phyloP scores from a whole-genome alignment of 2,888 invertebrate genomes.

The Microctonus hyperodae region DNA sequence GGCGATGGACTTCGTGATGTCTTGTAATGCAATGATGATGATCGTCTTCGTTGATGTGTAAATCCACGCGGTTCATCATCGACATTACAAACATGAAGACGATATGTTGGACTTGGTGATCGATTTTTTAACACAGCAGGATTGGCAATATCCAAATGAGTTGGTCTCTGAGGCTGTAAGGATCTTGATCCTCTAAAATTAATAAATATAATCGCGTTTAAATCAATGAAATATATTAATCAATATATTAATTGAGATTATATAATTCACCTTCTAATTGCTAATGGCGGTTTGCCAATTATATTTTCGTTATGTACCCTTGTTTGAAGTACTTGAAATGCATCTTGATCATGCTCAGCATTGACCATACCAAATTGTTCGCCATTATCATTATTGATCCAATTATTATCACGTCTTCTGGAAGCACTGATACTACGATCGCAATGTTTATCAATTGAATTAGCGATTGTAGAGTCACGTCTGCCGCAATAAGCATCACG shows the following conservation, averaged over 20 bases:
- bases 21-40: slow-evolving; percentile 48
- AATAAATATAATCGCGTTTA: too few relatives aligned
- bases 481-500: slow-evolving; percentile 59
- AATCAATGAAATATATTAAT: background rate
- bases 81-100: slow-evolving; percentile 60
- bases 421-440: slow-evolving; percentile 53
- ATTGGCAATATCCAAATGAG: slow-evolving; percentile 42
- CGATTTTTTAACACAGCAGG: slow-evolving; percentile 50
- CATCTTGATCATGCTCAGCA: slow-evolving; percentile 52
- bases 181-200: slow-evolving; percentile 45
- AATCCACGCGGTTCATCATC: slow-evolving; percentile 58
- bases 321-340: slow-evolving; percentile 56
- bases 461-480: slow-evolving; percentile 36
- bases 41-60: slow-evolving; percentile 38
- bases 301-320: slow-evolving; percentile 54
- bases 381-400: slow-evolving; percentile 51
- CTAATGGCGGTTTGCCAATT: slow-evolving; percentile 53
- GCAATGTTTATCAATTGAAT: slow-evolving; percentile 44
- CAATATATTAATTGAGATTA: background rate
- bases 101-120: slow-evolving; percentile 61
- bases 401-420: slow-evolving; percentile 50
- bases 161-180: slow-evolving; percentile 44
- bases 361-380: slow-evolving; percentile 51
- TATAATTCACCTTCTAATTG: slow-evolving; percentile 49
- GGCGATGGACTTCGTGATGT: slow-evolving; percentile 43